Percentiles rank a stretch among this genome's conserved stretches.
Evolutionary conservation across 2,113 vertebrate genomes (phyloP).

Genomic region (Beaufortia kweichowensis): DNA sequence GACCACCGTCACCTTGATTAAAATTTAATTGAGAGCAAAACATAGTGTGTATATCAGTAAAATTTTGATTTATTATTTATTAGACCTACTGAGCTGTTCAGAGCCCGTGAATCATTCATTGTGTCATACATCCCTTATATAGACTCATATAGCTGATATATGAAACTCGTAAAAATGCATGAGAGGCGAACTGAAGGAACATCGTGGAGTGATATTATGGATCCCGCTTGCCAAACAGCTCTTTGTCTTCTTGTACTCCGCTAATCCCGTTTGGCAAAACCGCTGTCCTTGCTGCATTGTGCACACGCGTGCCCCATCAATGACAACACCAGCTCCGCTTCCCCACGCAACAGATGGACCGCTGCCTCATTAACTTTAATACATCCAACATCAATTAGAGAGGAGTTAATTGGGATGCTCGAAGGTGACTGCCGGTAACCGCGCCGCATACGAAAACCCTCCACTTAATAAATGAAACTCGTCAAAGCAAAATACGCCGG

Average conservation of each 20-base stretch:
- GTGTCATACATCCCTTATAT: slow-evolving; percentile 65
- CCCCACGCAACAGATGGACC: slow-evolving; percentile 73
- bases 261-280: slow-evolving; percentile 25
- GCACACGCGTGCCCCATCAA: slow-evolving; percentile 54
- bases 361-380: slow-evolving; percentile 77
- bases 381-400: slow-evolving; percentile 74
- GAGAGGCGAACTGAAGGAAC: slow-evolving; percentile 58
- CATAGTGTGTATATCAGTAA: slow-evolving; percentile 65
- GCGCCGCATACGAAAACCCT: slow-evolving; percentile 56
- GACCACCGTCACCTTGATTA: slow-evolving; percentile 62
- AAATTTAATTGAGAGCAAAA: slow-evolving; percentile 63
- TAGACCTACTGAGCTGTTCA: slow-evolving; percentile 59
- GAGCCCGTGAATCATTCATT: slow-evolving; percentile 66
- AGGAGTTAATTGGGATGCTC: slow-evolving; percentile 71
- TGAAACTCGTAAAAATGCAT: slow-evolving; percentile 67
- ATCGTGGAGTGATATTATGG: slow-evolving; percentile 33
- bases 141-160: slow-evolving; percentile 69
- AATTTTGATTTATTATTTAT: slow-evolving; percentile 69
- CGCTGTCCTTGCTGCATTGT: slow-evolving; percentile 56
- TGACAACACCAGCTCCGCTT: slow-evolving; percentile 55
- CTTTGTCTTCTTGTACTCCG: slow-evolving; percentile 49
- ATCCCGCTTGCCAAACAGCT: slow-evolving; percentile 21
- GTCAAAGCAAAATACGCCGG: slow-evolving; percentile 55
- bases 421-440: slow-evolving; percentile 67
- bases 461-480: slow-evolving; percentile 61